A percentile compares a stretch with the other conserved stretches of the same genome.
phyloP scores from a whole-genome alignment of 92 coral and sea anemone genomes.

The Parazoanthus atlanticus region DNA sequence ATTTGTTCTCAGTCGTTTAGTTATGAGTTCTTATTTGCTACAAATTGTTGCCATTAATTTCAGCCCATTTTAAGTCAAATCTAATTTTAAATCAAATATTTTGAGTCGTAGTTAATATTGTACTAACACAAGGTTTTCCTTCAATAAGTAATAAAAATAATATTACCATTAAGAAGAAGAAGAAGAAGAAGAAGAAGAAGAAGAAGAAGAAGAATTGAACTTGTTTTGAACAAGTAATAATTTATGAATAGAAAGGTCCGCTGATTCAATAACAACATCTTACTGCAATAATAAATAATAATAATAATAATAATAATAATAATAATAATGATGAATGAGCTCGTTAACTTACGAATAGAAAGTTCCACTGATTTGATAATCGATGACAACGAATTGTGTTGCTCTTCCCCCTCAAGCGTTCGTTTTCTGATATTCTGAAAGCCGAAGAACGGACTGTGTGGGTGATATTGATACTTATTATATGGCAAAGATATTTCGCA shows the following conservation, averaged over 20 bases:
- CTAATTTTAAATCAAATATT: too few relatives aligned
- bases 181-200: too few relatives aligned
- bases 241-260: conserved; percentile 93
- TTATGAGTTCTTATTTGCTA: too few relatives aligned
- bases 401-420: conserved; percentile 90
- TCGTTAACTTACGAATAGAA: conserved; percentile 83
- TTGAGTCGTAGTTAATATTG: too few relatives aligned
- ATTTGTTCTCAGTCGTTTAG: too few relatives aligned
- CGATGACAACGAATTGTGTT: conserved; percentile 85
- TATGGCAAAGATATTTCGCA: too few relatives aligned
- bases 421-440: conserved; percentile 92
- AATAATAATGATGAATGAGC: background rate
- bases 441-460: background rate
- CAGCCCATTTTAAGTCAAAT: too few relatives aligned
- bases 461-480: background rate
- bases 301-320: background rate
- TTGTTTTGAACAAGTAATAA: background rate
- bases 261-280: conserved; percentile 72
- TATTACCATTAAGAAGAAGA: too few relatives aligned
- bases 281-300: background rate
- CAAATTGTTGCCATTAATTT: too few relatives aligned
- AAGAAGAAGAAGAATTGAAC: too few relatives aligned
- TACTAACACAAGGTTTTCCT: too few relatives aligned
- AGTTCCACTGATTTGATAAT: conserved; percentile 96
- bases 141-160: too few relatives aligned